phyloP scores from a whole-genome alignment of 2,113 vertebrate species.

The Xyliphius kryptos region DNA sequence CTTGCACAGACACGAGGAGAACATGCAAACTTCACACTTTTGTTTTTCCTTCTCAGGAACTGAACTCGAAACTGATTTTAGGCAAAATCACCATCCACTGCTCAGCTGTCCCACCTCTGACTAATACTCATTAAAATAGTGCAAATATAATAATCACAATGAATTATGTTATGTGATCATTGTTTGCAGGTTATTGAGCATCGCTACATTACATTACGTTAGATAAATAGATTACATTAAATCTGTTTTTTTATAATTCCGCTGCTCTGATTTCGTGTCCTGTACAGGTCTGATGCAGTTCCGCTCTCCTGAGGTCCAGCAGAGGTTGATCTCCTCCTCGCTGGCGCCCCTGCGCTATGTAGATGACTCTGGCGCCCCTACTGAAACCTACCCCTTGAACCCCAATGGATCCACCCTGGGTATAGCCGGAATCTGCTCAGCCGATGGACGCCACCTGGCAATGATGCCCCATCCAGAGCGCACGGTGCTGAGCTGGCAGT shows the following conservation, averaged over 20 bases:
- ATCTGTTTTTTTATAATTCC: too few species aligned
- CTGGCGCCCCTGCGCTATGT: slow-evolving; percentile 76
- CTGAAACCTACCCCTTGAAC: slow-evolving; percentile 77
- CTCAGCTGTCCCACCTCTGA: too few species aligned
- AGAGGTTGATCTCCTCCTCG: slow-evolving; percentile 50
- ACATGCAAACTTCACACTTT: too few species aligned
- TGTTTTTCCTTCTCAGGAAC: too few species aligned
- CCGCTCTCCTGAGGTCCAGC: slow-evolving; percentile 55
- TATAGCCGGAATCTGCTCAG: slow-evolving; percentile 74
- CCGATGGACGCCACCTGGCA: slow-evolving; percentile 79
- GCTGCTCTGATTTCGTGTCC: too few species aligned
- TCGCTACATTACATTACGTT: too few species aligned
- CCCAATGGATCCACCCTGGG: slow-evolving; percentile 79
- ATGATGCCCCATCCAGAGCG: slow-evolving; percentile 90
- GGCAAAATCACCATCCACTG: neutral
- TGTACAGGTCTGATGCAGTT: slow-evolving; percentile 78
- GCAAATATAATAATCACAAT: too few species aligned
- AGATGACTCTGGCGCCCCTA: slow-evolving; percentile 73
- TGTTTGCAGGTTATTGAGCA: too few species aligned
- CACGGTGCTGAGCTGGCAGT: slow-evolving; percentile 79
- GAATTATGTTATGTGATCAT: too few species aligned
- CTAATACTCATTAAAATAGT: too few species aligned
- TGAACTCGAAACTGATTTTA: too few species aligned
- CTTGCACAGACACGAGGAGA: neutral
- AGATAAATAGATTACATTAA: too few species aligned